Conservation (phyloP, 37 sponge, comb jelly and placozoan genomes). For the Spongilla lacustris region DNA sequence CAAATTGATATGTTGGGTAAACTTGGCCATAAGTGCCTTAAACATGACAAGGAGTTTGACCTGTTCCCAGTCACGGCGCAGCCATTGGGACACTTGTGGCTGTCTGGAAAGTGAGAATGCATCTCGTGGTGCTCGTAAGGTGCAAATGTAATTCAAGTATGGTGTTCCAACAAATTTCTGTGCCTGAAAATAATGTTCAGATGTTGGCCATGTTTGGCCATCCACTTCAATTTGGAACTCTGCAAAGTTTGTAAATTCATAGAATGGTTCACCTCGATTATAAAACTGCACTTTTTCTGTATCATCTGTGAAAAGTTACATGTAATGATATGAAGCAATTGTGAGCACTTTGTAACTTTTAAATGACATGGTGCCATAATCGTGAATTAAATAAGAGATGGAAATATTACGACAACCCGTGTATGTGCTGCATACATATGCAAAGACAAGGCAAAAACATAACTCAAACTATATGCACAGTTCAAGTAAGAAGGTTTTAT, state of each 20-base stretch:
- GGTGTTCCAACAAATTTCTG: constrained; percentile 70
- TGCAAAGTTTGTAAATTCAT: constrained; percentile 65
- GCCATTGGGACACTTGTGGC: constrained; percentile 33
- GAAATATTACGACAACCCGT: too few species aligned
- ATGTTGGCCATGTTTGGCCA: constrained; percentile 32
- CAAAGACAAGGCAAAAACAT: too few species aligned
- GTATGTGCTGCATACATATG: too few species aligned
- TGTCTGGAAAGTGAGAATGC: constrained; percentile 46
- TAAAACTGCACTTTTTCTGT: constrained; percentile 60
- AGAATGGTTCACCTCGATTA: constrained; percentile 49
- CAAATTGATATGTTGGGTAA: constrained; percentile 36
- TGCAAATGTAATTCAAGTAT: neutral
- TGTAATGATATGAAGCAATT: too few species aligned
- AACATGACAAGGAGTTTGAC: constrained; percentile 57
- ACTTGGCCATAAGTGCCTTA: constrained; percentile 44
- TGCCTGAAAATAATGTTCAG: constrained; percentile 69
- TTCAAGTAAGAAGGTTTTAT: too few species aligned
- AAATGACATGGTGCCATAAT: too few species aligned
- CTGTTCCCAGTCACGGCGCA: constrained; percentile 48
- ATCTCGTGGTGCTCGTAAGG: constrained; percentile 20
- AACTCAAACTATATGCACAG: too few species aligned
- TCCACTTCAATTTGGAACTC: constrained; percentile 10
- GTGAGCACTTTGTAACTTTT: too few species aligned
- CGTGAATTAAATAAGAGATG: too few species aligned
- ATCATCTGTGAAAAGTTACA: too few species aligned